Evolutionary conservation across 2,888 invertebrate species (phyloP).

Genomic region (Cantharis nigra): DNA sequence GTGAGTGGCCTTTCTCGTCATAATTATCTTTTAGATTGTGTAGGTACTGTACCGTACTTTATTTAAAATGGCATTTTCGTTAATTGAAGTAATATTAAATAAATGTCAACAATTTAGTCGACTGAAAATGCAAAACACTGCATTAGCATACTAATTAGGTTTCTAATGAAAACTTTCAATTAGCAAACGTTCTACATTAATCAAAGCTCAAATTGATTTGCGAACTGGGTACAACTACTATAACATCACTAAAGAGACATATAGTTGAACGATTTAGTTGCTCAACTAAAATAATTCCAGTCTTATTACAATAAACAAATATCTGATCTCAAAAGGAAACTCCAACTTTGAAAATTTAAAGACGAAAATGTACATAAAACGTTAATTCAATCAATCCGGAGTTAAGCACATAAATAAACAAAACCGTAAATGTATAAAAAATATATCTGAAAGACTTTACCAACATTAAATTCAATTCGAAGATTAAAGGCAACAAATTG

Average conservation of each 20-base stretch:
- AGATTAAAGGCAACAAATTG: conserved; percentile 6
- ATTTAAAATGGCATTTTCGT: neutral
- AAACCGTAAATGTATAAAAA: conserved; percentile 8
- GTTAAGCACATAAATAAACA: neutral
- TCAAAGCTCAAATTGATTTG: neutral
- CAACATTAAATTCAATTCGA: conserved; percentile 13
- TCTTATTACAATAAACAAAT: neutral
- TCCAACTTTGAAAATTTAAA: neutral
- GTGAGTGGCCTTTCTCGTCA: neutral
- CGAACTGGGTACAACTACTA: neutral
- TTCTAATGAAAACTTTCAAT: neutral
- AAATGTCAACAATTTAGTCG: neutral
- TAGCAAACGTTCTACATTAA: neutral
- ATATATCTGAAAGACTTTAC: conserved; percentile 2
- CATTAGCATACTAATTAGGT: neutral
- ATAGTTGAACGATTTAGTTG: neutral
- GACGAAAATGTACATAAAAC: neutral
- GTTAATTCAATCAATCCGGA: neutral
- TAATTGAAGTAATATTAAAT: neutral
- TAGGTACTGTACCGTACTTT: neutral
- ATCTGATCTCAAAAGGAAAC: neutral
- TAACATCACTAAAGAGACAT: neutral
- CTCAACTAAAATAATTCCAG: neutral
- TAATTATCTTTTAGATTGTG: neutral
- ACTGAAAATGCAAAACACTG: neutral